Evolutionary conservation across 2,797 vertebrate species (phyloP), one percentile per base, ranked within the genome.

Genomic region (Phoeniculus purpureus): DNA sequence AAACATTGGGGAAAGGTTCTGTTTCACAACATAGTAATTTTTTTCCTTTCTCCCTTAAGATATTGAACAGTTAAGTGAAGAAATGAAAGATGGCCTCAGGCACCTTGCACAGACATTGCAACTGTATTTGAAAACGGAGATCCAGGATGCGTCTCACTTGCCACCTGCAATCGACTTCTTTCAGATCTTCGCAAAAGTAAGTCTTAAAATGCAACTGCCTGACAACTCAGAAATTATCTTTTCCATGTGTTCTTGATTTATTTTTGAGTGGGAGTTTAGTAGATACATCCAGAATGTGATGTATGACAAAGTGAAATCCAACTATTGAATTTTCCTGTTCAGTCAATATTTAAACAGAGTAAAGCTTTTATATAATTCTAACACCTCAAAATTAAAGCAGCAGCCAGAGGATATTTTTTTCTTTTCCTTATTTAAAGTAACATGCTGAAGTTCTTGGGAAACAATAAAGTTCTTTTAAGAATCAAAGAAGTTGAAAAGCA

Each of bases 161-260:
- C 97, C 97, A 31, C 97, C 98, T 89, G 97, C 97, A 91, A 97
- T 97, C 95, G 98, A 99, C 81, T 95, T 98, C 90, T 97, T 99
- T 96, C 97, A 97, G 96, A 98, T 98, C 70, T 98, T 99, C 61
- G 98, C 98, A 94, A 99, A 98, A 98, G 99, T 99, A 96, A 97
- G 98, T 97, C 81, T 89, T 95, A 95, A 92, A 89, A 93, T 85
- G n/a, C 71, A 9, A 5, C 75, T 94, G 31, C 58, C 88, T 94
- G 84, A 78, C 55, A 95, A 51, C 71, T 93, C 77, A 74, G 94
- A 91, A 96, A 96, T 94, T 87, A 80, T 94, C 31, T 54, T 90
- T 90, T 71, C 56, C 27, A 61, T 9, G 25, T 89, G 40, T 83
- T 81, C 50, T 10, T 43, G 4, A 81, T 92, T 92, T 92, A 59